phyloP scores from a whole-genome alignment of 2,113 vertebrate genomes.

The Lophochroa leadbeateri region DNA sequence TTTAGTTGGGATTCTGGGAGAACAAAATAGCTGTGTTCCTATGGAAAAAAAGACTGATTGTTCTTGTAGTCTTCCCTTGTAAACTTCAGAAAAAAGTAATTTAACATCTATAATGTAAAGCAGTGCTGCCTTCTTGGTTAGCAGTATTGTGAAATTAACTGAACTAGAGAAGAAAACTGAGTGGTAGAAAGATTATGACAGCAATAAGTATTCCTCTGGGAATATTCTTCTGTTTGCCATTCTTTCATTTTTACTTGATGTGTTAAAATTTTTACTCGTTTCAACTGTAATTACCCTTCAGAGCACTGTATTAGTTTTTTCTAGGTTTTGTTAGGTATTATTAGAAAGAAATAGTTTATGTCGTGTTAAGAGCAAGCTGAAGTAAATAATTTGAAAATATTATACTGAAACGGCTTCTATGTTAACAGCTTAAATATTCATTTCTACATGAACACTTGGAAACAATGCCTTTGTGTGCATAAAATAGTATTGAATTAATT shows the following conservation, averaged over 20 bases:
- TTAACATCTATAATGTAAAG: background rate
- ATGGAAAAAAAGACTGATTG: background rate
- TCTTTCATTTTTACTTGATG: conserved; percentile 11
- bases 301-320: conserved; percentile 6
- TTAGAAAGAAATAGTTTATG: conserved; percentile 15
- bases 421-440: background rate
- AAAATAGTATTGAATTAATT: background rate
- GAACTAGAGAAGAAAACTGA: conserved; percentile 1
- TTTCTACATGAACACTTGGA: background rate
- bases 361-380: background rate
- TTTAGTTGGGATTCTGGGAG: background rate
- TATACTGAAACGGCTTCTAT: background rate
- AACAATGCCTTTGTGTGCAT: background rate
- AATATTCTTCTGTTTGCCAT: conserved; percentile 19
- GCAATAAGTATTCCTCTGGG: background rate
- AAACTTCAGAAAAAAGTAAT: background rate
- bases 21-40: background rate
- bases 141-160: background rate
- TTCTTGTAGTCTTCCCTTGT: background rate
- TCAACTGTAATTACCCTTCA: background rate
- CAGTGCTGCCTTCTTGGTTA: background rate
- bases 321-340: background rate
- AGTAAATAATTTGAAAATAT: conserved; percentile 18
- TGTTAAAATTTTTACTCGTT: conserved; percentile 32
- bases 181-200: background rate